Evolutionary conservation across 2,888 invertebrate genomes (phyloP), one percentile per base, ranked within the genome.

Genomic region (Sisyra nigra): DNA sequence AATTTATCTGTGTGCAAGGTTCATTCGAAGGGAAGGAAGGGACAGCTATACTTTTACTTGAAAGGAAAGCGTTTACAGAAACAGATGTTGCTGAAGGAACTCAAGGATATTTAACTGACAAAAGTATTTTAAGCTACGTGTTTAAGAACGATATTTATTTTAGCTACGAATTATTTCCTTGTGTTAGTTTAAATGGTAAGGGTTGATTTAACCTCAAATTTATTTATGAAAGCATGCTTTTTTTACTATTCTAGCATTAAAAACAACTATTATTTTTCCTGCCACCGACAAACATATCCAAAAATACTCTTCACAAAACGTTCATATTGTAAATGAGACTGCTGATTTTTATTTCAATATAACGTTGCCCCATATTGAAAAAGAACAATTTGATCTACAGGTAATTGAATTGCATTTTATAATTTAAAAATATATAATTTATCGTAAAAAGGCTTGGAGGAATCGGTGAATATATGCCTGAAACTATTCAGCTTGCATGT

Each of bases 211-310:
- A 29, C n/a, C 11, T 17, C 15, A 40, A 18, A 29, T 19, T 40
- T 10, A 19, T 18, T 15, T 24, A 11, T 10, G 29, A n/a, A 30
- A 38, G 13, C 36, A 31, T 44, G 37, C 46, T 40, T 29, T 41
- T 2, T 48, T 42, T 40, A n/a, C n/a, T n/a, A n/a, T 69, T 68
- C 8, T 61, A 91, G 91, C 74, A 52, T 68, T 96, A 3, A 93
- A 93, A 58, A 74, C 85, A 0, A 88, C 87, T 7, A 69, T 97
- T 18, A 86, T 97, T 48, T 85, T 84, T 62, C 98, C 98, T 2
- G 96, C 94, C 1, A 89, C 91, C 19, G 79, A 86, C 43, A 87
- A 89, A 57, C 94, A 96, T 54, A 80, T 97, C 11, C 69, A 76
- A 6, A 97, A 94, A 59, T 97, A 84, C 60, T 72, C 77, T 8